Percentiles rank a stretch among this genome's conserved stretches.
Evolutionary conservation across 2,888 invertebrate species (phyloP).

Genomic region (Patella ulyssiponensis): DNA sequence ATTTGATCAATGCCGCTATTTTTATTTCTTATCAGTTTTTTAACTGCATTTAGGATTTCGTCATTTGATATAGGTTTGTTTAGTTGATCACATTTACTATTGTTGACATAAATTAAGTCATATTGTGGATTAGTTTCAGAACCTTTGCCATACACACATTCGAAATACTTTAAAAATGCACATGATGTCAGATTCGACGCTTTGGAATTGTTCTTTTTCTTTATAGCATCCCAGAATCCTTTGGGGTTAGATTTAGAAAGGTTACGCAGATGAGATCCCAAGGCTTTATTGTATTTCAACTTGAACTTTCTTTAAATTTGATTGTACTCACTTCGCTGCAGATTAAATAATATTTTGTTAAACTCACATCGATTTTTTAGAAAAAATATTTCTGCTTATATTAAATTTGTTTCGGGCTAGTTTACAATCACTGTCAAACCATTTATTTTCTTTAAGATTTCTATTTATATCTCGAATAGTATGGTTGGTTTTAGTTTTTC

Average conservation of each 20-base stretch:
- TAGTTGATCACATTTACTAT: not conserved
- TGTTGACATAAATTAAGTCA: no score
- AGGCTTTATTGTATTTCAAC: not conserved
- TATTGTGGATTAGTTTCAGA: no score
- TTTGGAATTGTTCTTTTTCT: no score
- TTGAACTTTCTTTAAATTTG: not conserved
- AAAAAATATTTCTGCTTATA: no score
- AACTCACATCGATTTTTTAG: no score
- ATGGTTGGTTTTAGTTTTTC: no score
- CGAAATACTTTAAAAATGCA: not conserved
- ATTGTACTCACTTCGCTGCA: not conserved
- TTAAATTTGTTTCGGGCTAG: no score
- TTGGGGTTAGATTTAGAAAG: conserved; percentile 3
- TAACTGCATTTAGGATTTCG: not conserved
- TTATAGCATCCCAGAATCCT: not conserved
- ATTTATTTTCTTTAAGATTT: no score
- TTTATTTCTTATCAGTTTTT: not conserved
- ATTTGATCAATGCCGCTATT: not conserved
- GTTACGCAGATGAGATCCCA: not conserved
- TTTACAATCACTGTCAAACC: no score
- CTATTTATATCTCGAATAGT: no score
- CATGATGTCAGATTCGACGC: no score
- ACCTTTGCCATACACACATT: not conserved
- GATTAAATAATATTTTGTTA: no score
- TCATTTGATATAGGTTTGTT: not conserved